Base-by-base conservation (phyloP, 1,140 invertebrate genomes). In the Caenorhabditis elegans region DNA sequence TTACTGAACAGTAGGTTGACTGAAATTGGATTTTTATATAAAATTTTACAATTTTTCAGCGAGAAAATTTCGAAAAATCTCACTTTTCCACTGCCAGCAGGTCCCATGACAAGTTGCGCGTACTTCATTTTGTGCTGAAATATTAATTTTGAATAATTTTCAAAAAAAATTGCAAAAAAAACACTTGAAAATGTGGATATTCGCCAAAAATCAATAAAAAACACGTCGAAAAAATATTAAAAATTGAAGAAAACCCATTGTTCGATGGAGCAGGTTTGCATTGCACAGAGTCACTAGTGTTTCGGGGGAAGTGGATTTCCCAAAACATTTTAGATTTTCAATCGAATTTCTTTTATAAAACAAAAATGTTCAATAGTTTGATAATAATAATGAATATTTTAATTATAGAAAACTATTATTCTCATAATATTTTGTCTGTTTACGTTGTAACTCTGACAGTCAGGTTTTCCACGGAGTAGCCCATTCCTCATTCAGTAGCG, bases 11-110 rank as follows among this genome's bases (percentile, higher is more conserved):
- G 89, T 98, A 99, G 1, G 96, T 98, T 0, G 96, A 98, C 95
- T 92, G 87, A 53, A 91, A 87, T 8, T 43, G 5, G 15, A 15
- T 43, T 43, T 43, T 43, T 43, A 8, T 8, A 8, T 43, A 15
- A 43, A 8, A 83, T n/a, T 76, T 86, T 24, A 6, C 22, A 28
- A 53, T 94, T 87, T 55, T 76, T 43, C 11, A 39, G 24, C 76
- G 60, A 84, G 91, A 90, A 77, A 83, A 36, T 80, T 76, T 10
- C 24, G 77, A 78, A 77, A 10, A 60, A 82, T 78, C 60, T 84
- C 92, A 95, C 94, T 92, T 97, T 97, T 78, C 96, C 97, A 91
- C 95, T 94, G 1, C 97, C 97, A 1, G 96, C 96, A 19, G 96
- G 96, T 5, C 96, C 96, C 86, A 98, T 94, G 31, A 98, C 94